phyloP scores from a whole-genome alignment of 1,140 invertebrate species.

The Bombus waltoni region DNA sequence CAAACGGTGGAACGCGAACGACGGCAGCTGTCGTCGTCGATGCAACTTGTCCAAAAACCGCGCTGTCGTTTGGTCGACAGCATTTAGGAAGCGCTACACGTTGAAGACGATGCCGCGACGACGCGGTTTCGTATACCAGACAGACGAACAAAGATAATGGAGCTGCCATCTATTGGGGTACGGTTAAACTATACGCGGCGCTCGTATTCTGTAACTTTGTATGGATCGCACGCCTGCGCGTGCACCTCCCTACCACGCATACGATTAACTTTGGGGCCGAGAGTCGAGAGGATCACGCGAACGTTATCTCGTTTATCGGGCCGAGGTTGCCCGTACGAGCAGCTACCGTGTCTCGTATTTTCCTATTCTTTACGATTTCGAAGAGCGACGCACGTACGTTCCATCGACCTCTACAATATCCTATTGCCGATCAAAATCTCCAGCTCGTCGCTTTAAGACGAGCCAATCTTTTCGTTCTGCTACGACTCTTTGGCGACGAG shows the following conservation, averaged over 20 bases:
- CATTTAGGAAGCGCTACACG: not conserved
- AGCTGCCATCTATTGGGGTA: slow-evolving; percentile 81
- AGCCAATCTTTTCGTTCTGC: not conserved
- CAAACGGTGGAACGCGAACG: not conserved
- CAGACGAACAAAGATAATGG: slow-evolving; percentile 77
- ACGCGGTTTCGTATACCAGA: slow-evolving; percentile 16
- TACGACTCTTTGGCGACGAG: not conserved
- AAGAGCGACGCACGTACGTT: not conserved
- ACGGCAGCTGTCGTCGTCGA: not conserved
- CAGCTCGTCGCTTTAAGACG: not conserved
- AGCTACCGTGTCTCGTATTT: slow-evolving; percentile 41
- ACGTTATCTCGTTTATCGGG: slow-evolving; percentile 60
- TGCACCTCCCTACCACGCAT: slow-evolving; percentile 37
- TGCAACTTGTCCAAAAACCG: slow-evolving; percentile 23
- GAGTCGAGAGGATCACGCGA: slow-evolving; percentile 54
- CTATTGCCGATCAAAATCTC: slow-evolving; percentile 20
- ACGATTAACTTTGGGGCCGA: slow-evolving; percentile 50
- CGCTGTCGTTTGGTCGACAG: not conserved
- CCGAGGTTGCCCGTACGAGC: slow-evolving; percentile 46
- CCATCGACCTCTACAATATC: not conserved
- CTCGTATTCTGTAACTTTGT: slow-evolving; percentile 52
- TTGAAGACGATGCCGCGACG: not conserved
- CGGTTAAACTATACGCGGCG: slow-evolving; percentile 72
- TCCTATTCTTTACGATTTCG: slow-evolving; percentile 44
- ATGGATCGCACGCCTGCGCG: slow-evolving; percentile 50